Evolutionary conservation across 2,797 vertebrate species (phyloP).

Genomic region (Tokudaia tokunoshimensis): DNA sequence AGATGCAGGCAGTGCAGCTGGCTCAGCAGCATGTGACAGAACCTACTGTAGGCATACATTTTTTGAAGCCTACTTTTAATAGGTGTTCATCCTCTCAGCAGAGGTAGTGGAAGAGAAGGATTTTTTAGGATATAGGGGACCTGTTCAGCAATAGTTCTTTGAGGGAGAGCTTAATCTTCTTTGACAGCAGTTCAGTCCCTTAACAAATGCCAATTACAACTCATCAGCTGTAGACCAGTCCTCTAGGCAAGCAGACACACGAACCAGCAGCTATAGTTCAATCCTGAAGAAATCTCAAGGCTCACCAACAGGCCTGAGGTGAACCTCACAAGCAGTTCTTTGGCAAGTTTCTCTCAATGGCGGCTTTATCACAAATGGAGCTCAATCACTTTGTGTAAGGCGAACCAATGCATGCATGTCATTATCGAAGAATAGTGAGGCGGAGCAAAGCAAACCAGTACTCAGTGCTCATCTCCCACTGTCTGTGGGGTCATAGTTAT

Average conservation of each 20-base stretch:
- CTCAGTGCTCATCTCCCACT: neutral
- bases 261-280: neutral
- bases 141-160: neutral
- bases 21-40: neutral
- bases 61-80: neutral
- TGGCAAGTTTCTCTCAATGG: neutral
- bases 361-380: neutral
- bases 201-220: too few relatives aligned
- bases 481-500: neutral
- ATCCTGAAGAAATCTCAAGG: neutral
- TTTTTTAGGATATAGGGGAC: neutral
- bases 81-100: neutral
- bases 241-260: neutral
- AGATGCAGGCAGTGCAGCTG: neutral
- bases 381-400: neutral
- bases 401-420: neutral
- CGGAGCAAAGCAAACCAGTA: neutral
- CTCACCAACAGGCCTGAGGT: too few relatives aligned
- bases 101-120: neutral
- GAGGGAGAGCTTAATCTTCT: neutral
- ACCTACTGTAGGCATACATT: neutral
- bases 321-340: too few relatives aligned
- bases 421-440: neutral
- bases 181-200: neutral
- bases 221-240: neutral